Percentiles rank a stretch among this genome's conserved stretches.
phyloP scores from a whole-genome alignment of 2,888 invertebrate species.

The Lymantria monacha region DNA sequence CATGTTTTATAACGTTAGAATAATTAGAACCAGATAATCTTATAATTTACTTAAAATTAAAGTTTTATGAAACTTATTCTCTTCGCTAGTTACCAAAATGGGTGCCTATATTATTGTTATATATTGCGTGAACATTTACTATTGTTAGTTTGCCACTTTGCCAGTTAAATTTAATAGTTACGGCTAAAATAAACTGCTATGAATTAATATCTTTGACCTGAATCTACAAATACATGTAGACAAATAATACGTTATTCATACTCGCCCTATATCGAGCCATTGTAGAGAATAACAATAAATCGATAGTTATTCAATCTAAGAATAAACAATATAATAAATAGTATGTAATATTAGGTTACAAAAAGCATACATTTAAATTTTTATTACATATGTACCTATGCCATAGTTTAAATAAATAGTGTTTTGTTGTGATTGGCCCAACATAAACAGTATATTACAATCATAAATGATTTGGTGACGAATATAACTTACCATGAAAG shows the following conservation, averaged over 20 bases:
- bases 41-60: background rate
- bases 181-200: conserved; percentile 24
- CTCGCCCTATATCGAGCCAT: conserved; percentile 15
- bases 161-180: conserved; percentile 16
- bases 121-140: background rate
- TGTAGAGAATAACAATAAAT: conserved; percentile 1
- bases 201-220: conserved; percentile 29
- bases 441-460: too few species aligned
- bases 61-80: background rate
- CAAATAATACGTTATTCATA: conserved; percentile 21
- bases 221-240: conserved; percentile 19
- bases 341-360: background rate
- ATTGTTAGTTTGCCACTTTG: conserved; percentile 1
- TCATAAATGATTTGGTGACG: too few species aligned
- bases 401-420: too few species aligned
- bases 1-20: background rate
- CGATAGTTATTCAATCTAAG: background rate
- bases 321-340: background rate
- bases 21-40: background rate
- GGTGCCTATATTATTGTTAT: too few species aligned
- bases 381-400: too few species aligned
- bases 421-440: too few species aligned
- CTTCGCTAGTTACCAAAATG: too few species aligned
- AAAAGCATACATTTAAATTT: too few species aligned
- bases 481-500: too few species aligned